phyloP scores from a whole-genome alignment of 2,113 vertebrate genomes.

The Todiramphus saurophagus region DNA sequence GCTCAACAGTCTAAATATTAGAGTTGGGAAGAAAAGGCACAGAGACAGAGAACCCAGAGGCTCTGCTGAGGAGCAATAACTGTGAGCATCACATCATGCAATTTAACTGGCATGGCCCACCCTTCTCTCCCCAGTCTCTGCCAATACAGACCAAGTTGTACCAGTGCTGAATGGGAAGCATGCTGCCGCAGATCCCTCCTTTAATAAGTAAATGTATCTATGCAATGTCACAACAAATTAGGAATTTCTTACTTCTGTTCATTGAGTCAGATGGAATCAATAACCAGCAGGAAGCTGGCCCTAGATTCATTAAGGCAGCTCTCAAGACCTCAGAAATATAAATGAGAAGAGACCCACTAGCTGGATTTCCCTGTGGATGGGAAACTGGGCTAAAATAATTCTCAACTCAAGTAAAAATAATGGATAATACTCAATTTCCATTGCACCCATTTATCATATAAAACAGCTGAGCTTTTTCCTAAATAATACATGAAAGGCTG shows the following conservation, averaged over 20 bases:
- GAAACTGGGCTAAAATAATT: not conserved
- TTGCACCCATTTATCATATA: not conserved
- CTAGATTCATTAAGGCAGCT: constrained; percentile 34
- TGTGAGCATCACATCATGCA: not conserved
- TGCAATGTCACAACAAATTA: constrained; percentile 64
- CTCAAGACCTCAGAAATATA: not conserved
- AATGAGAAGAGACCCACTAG: not conserved
- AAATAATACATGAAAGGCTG: not conserved
- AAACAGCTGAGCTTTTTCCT: not conserved
- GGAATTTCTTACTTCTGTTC: constrained; percentile 59
- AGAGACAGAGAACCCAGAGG: not conserved
- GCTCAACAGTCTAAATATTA: not conserved
- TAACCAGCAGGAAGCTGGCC: constrained; percentile 24
- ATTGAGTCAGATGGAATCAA: constrained; percentile 62
- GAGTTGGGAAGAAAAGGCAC: not conserved
- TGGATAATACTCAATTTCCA: not conserved
- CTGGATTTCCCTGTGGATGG: not conserved
- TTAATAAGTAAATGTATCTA: constrained; percentile 67
- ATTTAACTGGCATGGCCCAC: not conserved
- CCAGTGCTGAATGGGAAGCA: not conserved
- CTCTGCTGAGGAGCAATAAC: not conserved
- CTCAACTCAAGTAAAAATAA: constrained; percentile 7
- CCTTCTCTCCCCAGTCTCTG: not conserved
- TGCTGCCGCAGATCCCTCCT: not conserved
- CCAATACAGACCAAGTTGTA: not conserved